These are phyloP conservation scores for Rhamphomyia laevipes DNA, from an alignment of 2,888 invertebrate species.

Conservation along the genomic window DNA sequence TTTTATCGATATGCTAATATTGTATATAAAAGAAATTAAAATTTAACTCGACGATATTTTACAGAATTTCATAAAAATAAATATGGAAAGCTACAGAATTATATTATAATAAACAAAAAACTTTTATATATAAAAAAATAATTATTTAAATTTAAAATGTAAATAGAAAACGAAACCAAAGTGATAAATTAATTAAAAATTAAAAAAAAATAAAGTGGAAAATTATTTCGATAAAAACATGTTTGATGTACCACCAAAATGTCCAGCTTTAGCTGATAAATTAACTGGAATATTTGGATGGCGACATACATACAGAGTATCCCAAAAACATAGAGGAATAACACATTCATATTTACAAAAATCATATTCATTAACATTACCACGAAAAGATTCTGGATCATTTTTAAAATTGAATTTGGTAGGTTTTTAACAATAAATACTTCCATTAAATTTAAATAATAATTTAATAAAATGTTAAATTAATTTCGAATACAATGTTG, in stretches of 20 bases:
- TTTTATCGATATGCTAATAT: too few relatives aligned
- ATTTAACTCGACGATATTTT: too few relatives aligned
- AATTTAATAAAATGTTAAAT: too few relatives aligned
- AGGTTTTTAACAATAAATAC: too few relatives aligned
- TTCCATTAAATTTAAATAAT: too few relatives aligned
- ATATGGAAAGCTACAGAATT: not conserved
- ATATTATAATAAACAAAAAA: not conserved
- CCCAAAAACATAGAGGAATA: constrained; percentile 57
- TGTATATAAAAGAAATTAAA: too few relatives aligned
- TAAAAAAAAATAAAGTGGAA: not conserved
- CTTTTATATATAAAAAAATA: not conserved
- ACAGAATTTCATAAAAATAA: not conserved
- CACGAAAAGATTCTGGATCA: constrained; percentile 28
- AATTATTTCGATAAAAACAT: constrained; percentile 25
- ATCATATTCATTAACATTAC: constrained; percentile 36
- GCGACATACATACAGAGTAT: constrained; percentile 69
- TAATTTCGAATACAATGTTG: too few relatives aligned
- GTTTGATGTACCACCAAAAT: constrained; percentile 54
- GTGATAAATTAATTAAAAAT: not conserved
- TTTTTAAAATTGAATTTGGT: not conserved
- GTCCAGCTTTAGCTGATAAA: constrained; percentile 67
- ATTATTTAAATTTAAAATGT: not conserved
- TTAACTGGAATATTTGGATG: constrained; percentile 64
- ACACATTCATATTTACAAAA: constrained; percentile 35
- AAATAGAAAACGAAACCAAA: not conserved